phyloP scores from a whole-genome alignment of 2,888 invertebrate genomes.

The Poecilus cupreus region DNA sequence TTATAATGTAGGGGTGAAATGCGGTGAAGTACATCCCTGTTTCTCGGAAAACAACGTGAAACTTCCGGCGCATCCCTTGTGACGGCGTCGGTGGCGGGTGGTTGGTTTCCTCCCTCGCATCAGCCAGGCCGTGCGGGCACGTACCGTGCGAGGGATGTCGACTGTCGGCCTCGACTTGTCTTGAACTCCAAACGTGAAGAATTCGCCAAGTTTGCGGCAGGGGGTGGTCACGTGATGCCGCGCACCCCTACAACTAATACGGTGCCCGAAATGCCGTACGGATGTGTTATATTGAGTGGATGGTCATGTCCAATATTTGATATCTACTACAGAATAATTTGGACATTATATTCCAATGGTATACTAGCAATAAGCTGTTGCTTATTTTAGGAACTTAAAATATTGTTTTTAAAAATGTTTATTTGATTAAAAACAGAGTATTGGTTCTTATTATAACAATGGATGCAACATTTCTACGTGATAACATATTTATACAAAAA shows the following conservation, averaged over 20 bases:
- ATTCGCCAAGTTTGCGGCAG: conserved; percentile 33
- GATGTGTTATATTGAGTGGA: background rate
- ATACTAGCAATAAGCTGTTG: too few species aligned
- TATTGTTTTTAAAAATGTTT: too few species aligned
- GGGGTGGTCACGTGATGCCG: background rate
- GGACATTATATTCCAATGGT: too few species aligned
- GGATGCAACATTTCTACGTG: too few species aligned
- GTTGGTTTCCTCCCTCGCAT: conserved; percentile 14
- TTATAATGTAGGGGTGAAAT: conserved; percentile 5
- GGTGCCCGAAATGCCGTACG: background rate
- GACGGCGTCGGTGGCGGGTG: background rate
- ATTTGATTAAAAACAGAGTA: background rate
- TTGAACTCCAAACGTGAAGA: conserved; percentile 37
- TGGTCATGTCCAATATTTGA: background rate
- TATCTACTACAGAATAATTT: too few species aligned
- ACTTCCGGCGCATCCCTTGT: conserved; percentile 29
- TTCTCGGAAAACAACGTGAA: conserved; percentile 47
- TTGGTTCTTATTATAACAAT: too few species aligned
- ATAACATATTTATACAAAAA: too few species aligned
- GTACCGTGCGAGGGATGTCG: conserved; percentile 24
- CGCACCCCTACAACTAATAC: background rate
- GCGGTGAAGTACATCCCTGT: conserved; percentile 6
- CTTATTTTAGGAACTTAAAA: too few species aligned
- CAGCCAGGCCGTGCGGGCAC: background rate
- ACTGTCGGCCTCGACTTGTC: background rate